Conservation (phyloP, 2,888 invertebrate genomes). For the Pandemis heparana region DNA sequence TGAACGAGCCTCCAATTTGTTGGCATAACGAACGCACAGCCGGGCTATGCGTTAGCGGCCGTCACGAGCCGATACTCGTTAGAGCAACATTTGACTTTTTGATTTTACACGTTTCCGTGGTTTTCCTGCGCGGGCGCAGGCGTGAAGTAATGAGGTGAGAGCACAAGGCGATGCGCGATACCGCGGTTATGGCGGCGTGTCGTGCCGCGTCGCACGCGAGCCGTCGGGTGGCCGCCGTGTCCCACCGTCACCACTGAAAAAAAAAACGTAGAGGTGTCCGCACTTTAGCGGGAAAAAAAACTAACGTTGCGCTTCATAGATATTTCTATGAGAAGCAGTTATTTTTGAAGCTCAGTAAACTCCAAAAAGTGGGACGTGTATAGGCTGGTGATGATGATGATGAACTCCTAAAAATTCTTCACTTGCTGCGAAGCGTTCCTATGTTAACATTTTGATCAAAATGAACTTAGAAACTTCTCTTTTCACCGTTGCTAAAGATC, state of each 20-base stretch:
- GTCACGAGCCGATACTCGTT: constrained; percentile 53
- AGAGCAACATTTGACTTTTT: constrained; percentile 49
- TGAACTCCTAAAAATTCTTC: no score
- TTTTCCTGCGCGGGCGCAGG: constrained; percentile 33
- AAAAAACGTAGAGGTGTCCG: not conserved
- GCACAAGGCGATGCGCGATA: constrained; percentile 40
- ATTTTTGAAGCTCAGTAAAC: no score
- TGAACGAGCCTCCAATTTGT: constrained; percentile 33
- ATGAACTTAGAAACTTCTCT: no score
- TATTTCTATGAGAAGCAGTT: no score
- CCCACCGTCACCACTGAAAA: not conserved
- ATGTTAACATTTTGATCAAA: no score
- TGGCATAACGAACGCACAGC: constrained; percentile 27
- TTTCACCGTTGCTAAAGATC: no score
- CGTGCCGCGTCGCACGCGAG: constrained; percentile 52
- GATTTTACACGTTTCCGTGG: constrained; percentile 45
- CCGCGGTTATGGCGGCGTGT: constrained; percentile 30
- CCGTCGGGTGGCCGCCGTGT: not conserved
- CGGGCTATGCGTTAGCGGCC: constrained; percentile 22
- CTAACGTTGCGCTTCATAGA: no score
- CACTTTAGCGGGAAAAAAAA: no score
- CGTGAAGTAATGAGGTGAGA: constrained; percentile 46
- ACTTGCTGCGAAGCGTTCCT: no score
- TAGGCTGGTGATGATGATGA: no score
- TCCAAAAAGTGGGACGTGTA: no score